phyloP scores from a whole-genome alignment of 2,113 vertebrate genomes.

The Chrysochloris asiatica region DNA sequence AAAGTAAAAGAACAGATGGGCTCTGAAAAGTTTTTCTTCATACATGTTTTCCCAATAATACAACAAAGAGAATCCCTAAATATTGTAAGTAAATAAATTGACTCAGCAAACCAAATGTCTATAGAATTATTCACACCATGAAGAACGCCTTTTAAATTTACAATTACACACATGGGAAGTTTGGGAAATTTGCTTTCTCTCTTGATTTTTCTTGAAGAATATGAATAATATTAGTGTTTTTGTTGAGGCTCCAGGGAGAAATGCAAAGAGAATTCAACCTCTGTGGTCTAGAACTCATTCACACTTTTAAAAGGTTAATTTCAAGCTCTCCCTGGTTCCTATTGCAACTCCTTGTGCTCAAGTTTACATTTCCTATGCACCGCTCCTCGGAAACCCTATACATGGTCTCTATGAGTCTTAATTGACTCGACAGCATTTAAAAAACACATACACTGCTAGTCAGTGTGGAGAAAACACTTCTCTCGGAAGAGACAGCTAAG shows the following conservation, averaged over 20 bases:
- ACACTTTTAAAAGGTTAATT: not conserved
- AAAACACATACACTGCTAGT: too few species aligned
- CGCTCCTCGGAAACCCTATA: too few species aligned
- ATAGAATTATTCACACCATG: not conserved
- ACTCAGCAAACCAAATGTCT: slow-evolving; percentile 38
- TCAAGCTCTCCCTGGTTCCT: not conserved
- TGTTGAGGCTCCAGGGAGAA: not conserved
- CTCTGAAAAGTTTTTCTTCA: slow-evolving; percentile 13
- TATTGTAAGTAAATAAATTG: slow-evolving; percentile 46
- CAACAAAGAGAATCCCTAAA: slow-evolving; percentile 56
- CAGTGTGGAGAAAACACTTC: not conserved
- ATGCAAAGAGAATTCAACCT: not conserved
- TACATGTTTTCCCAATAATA: slow-evolving; percentile 45
- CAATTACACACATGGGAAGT: not conserved
- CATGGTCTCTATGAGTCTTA: too few species aligned
- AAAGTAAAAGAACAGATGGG: slow-evolving; percentile 45
- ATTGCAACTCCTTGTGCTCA: not conserved
- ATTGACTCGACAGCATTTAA: too few species aligned
- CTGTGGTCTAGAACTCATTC: not conserved
- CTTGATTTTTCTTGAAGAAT: not conserved
- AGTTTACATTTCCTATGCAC: not conserved
- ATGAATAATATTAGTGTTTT: not conserved
- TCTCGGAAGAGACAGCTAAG: not conserved
- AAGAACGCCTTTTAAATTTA: not conserved
- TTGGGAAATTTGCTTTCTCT: not conserved